Evolutionary conservation across 2,113 vertebrate species (phyloP).

Genomic region (Plectropomus leopardus): DNA sequence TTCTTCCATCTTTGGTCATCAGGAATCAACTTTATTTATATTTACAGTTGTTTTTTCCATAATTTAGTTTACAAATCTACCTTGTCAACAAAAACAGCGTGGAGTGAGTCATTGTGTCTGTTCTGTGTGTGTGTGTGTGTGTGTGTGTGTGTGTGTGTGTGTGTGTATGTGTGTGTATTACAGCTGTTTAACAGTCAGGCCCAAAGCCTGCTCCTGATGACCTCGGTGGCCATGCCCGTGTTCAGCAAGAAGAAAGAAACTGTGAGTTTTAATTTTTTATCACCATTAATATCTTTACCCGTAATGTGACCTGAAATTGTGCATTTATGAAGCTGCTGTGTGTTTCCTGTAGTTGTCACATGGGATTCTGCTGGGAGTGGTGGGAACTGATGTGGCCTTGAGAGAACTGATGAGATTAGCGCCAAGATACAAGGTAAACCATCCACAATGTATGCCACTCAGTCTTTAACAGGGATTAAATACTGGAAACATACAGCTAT

Average conservation of each 20-base stretch:
- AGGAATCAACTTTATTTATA: neutral
- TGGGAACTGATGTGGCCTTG: conserved; percentile 94
- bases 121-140: neutral
- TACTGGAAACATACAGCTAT: neutral
- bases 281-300: neutral
- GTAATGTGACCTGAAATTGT: neutral
- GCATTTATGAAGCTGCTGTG: conserved; percentile 4
- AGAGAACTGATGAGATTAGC: conserved; percentile 94
- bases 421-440: conserved; percentile 91
- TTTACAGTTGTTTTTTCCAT: neutral
- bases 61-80: neutral
- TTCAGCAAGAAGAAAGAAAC: conserved; percentile 99
- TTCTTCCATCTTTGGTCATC: neutral
- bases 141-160: too few species aligned
- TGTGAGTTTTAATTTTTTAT: conserved; percentile 80
- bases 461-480: neutral
- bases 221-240: conserved; percentile 96
- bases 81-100: neutral
- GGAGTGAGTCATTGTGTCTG: neutral
- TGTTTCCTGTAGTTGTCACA: conserved; percentile 89
- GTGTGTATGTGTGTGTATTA: conserved; percentile 16
- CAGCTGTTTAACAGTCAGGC: conserved; percentile 92
- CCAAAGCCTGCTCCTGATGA: conserved; percentile 92
- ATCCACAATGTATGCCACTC: neutral
- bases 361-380: conserved; percentile 95